Conservation (phyloP, 2,888 invertebrate genomes). For the Drosophila rellima region DNA sequence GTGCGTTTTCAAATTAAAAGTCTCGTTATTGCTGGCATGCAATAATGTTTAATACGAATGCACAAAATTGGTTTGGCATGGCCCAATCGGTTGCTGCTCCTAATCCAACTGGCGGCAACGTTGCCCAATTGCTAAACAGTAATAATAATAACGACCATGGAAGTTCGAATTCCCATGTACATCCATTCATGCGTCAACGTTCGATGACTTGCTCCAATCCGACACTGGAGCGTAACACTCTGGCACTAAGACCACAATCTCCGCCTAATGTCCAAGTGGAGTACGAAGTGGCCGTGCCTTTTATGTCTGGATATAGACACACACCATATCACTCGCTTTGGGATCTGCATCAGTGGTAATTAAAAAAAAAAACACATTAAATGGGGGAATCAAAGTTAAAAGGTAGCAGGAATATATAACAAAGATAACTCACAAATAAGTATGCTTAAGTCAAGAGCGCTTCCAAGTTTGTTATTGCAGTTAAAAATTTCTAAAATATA, state of each 20-base stretch:
- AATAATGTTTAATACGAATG: conserved; percentile 83
- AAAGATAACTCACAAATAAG: too few relatives aligned
- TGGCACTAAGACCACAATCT: conserved; percentile 64
- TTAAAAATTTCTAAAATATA: too few relatives aligned
- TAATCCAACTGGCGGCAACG: conserved; percentile 38
- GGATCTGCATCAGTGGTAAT: conserved; percentile 86
- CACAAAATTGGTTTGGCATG: conserved; percentile 84
- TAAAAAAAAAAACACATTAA: conserved; percentile 17
- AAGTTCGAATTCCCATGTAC: conserved; percentile 6
- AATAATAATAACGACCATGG: conserved; percentile 50
- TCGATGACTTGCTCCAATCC: conserved; percentile 85
- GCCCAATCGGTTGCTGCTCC: conserved; percentile 55
- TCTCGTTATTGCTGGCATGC: conserved; percentile 32
- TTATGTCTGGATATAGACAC: conserved; percentile 85
- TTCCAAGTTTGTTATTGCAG: too few relatives aligned
- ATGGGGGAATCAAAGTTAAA: neutral
- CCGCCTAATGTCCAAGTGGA: conserved; percentile 84
- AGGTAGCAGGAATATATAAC: too few relatives aligned
- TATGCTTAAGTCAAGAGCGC: too few relatives aligned
- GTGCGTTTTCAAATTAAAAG: conserved; percentile 53
- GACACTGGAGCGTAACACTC: conserved; percentile 75
- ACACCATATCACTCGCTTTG: conserved; percentile 86
- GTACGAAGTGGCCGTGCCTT: conserved; percentile 85
- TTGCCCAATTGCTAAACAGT: conserved; percentile 56
- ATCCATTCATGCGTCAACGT: conserved; percentile 79